Evolutionary conservation across 2,113 vertebrate species (phyloP), one percentile per base, ranked within the genome.

Genomic region (Himantopus leucocephalus): DNA sequence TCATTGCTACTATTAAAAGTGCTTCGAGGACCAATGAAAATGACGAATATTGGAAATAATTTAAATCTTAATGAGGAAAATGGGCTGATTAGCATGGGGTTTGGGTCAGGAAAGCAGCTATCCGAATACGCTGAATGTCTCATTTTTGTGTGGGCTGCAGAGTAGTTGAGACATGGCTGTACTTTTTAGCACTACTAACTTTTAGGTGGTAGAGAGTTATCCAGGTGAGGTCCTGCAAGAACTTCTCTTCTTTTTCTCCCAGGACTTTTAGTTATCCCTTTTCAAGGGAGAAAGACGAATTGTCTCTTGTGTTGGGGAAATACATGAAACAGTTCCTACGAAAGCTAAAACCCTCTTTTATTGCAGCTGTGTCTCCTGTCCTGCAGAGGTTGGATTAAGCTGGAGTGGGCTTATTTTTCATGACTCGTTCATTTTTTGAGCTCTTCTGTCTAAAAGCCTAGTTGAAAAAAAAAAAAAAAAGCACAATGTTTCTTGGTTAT

Each of bases 131-230:
- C 1, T 0, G 20, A 29, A 10, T 14, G 34, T 12, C 30, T 59
- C 14, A 0, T 13, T 41, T 76, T 34, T 27, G 14, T 45, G 67
- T 0, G 0, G 75, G n/a, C 4, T 15, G 0, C 1, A 1, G 24
- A 7, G 4, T 1, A 6, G 22, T 2, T 74, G 60, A 32, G 77
- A 53, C 4, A 0, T 6, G 35, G 84, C 68, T 45, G 37, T 37
- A 37, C 37, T 37, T 23, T 59, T 9, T 30, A 37, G 34, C 50
- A 5, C 39, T 7, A 0, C 19, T 48, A 0, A 5, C 27, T 12
- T 30, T 5, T 24, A 34, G 37, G 43, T 26, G 55, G 7, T 32
- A 21, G 35, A n/a, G 14, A 47, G 10, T 41, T 15, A 9, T 52
- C 41, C 29, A 19, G 50, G 35, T 19, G 41, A 56, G 14, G 26